Conservation (phyloP, 2,888 invertebrate genomes). For the Caenorhabditis zanzibari region DNA sequence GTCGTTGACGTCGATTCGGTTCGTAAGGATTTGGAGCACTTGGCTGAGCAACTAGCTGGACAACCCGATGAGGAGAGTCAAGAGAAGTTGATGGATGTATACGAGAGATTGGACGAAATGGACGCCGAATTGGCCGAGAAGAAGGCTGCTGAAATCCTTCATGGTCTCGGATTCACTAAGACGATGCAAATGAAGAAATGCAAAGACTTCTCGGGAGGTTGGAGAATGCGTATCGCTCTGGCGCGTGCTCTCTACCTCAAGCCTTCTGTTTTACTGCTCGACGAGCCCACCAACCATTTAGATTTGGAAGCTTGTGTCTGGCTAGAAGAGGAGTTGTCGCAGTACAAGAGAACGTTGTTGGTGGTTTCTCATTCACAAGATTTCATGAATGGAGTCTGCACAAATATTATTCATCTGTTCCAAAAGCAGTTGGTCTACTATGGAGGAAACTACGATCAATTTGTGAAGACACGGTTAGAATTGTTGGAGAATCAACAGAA, state of each 20-base stretch:
- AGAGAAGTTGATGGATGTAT: constrained; percentile 97
- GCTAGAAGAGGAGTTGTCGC: constrained; percentile 97
- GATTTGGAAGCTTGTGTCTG: constrained; percentile 98
- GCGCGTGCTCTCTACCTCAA: constrained; percentile 86
- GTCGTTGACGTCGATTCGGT: constrained; percentile 99
- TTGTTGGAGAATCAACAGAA: constrained; percentile 98
- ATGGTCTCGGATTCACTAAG: constrained; percentile 94
- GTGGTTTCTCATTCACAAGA: constrained; percentile 99
- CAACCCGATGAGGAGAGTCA: constrained; percentile 94
- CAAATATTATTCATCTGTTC: constrained; percentile 95
- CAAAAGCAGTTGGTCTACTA: constrained; percentile 95
- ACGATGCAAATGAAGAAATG: constrained; percentile 87
- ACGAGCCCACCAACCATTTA: constrained; percentile 87
- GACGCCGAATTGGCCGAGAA: constrained; percentile 96
- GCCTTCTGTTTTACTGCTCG: constrained; percentile 86
- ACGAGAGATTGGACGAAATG: constrained; percentile 97
- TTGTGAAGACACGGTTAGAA: constrained; percentile 94
- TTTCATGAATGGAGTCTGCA: constrained; percentile 95
- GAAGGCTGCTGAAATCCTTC: constrained; percentile 94
- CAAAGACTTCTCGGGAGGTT: constrained; percentile 88
- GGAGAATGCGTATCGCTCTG: constrained; percentile 87
- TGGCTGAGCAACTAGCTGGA: constrained; percentile 93
- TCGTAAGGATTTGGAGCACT: constrained; percentile 91
- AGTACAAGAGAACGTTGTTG: constrained; percentile 96
- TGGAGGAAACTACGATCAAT: constrained; percentile 96